Base-by-base conservation (phyloP, 2,113 vertebrate genomes). In the Falcunculus frontatus region DNA sequence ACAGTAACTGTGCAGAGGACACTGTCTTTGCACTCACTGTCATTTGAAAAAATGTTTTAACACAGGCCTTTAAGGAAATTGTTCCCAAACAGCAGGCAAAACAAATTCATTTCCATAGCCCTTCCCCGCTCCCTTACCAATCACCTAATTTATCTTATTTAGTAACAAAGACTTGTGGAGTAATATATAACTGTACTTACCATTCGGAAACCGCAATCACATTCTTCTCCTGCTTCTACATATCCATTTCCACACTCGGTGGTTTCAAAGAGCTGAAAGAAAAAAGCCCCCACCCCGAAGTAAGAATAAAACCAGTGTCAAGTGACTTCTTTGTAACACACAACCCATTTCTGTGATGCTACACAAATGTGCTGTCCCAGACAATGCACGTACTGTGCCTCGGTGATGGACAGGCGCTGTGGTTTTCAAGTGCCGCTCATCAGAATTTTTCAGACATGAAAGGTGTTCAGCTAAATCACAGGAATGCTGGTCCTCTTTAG, bases 221-320 rank as follows among this genome's bases (percentile, higher is more conserved):
- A 99, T 91, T 99, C 99, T 96, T 99, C 99, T 93, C 99, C 99
- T 60, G 98, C 97, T 96, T 99, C 99, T 33, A 99, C 98, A 30
- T 98, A 99, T n/a, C 99, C 99, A 85, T 99, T 99, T 81, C 99
- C 99, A 97, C 99, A 99, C 87, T 99, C 99, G 0, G 99, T 99
- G 11, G 96, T 41, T 97, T 99, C 99, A 76, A 99, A 99, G 26
- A 99, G 97, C 99, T 99, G 97, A 89, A 97, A 97, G 89, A 89
- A 88, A 93, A 76, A 59, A 94, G 26, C 21, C 91, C 44, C 47
- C 4, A 9, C 21, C 68, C 21, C 29, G 39, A 84, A 49, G 65
- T 90, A 73, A 92, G 85, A 78, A 87, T 56, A 84, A 68, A 95
- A 96, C 89, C 5, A 76, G 46, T 68, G 32, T 44, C 47, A 84